phyloP scores from a whole-genome alignment of 1,140 invertebrate genomes.

The Bombus pyrosoma region DNA sequence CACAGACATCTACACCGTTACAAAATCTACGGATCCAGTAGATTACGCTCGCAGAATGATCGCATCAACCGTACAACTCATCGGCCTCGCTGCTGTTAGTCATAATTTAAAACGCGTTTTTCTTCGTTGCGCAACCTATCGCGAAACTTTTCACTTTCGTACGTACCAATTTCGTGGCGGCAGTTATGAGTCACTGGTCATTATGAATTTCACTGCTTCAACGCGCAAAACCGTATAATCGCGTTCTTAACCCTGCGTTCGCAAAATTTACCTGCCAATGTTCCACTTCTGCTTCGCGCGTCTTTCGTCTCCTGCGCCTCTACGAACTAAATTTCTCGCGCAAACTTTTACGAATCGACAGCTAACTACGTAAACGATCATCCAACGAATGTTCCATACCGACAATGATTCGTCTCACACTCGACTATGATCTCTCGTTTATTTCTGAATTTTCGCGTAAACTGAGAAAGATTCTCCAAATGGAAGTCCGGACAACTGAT shows the following conservation, averaged over 20 bases:
- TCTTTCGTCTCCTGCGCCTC: no score
- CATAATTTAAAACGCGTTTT: conserved; percentile 1
- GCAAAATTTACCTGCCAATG: not conserved
- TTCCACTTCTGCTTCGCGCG: not conserved
- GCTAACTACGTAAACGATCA: no score
- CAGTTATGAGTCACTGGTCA: not conserved
- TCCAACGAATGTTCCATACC: no score
- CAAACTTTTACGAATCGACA: not conserved
- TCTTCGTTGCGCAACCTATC: not conserved
- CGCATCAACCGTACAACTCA: not conserved
- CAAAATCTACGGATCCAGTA: conserved; percentile 24
- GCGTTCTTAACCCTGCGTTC: not conserved
- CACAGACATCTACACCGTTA: conserved; percentile 11
- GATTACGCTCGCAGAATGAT: not conserved
- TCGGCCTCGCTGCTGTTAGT: not conserved
- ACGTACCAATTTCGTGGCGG: not conserved
- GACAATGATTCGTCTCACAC: no score
- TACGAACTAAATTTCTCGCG: no score
- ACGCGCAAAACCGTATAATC: not conserved
- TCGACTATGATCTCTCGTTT: no score
- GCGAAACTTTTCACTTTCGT: not conserved
- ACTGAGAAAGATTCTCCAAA: no score
- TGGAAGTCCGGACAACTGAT: no score
- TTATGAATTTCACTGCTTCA: not conserved
- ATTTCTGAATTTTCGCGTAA: no score